Base-by-base conservation (phyloP, 1,140 invertebrate genomes). In the Drosophila persimilis region DNA sequence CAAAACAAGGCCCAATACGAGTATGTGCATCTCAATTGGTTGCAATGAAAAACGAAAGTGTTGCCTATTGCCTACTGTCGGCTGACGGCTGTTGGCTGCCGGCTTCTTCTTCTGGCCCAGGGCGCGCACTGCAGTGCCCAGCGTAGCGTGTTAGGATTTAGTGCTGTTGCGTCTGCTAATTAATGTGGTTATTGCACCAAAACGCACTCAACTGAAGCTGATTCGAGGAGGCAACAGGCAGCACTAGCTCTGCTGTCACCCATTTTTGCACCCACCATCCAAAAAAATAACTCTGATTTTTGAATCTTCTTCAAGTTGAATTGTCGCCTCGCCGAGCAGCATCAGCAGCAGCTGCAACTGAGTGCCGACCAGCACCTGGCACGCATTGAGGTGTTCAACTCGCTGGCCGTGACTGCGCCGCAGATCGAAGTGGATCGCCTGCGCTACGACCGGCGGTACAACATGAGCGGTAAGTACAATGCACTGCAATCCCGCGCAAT, bases 391-490 rank as follows among this genome's bases (percentile, higher is more conserved):
- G 94, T 96, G 3, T 96, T 95, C 80, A 96, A 96, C 75, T 95
- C 95, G 61, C 93, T 96, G 44, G 95, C 95, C 91, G 95, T 96
- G n/a, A 90, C 94, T 60, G 95, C 95, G 1, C 95, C 95, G 3
- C 95, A 95, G 74, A 95, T 96, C 66, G 95, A 95, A 80, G 84
- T 94, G 52, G 94, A 95, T 74, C 72, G 92, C 41, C 61, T 91
- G 45, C 77, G 90, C 4, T 90, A 89, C 39, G 90, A 90, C 70
- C 65, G 90, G 9, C 80, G 89, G 22, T 85, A 90, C 48, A 91
- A 91, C 22, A 91, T 85, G 73, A 91, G 85, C 61, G 90, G 90
- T 91, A 70, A 75, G 78, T 47, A 20, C 20, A 8, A 15, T 17
- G 26, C 26, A 1, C 29, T 8, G 29, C 29, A 31, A 31, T 31